Conservation (phyloP, 2,888 invertebrate species). For the Neoitamus cyanurus region DNA sequence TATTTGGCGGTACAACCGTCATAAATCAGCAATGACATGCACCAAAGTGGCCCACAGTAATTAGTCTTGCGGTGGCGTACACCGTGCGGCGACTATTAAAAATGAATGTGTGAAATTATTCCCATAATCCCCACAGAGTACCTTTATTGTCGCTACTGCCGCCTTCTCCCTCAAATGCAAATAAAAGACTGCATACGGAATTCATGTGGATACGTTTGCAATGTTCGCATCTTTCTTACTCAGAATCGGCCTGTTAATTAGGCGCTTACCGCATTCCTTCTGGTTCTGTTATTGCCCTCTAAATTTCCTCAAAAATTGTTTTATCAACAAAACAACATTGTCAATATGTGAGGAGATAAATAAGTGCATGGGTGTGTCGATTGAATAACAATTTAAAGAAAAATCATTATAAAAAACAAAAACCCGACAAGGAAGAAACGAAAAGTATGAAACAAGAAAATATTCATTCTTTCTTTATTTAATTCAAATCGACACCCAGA, state of each 20-base stretch:
- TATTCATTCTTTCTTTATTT: no score
- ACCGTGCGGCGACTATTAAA: neutral
- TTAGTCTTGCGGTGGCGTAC: neutral
- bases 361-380: no score
- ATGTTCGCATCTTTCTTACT: neutral
- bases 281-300: neutral
- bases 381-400: no score
- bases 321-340: no score
- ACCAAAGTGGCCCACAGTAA: neutral
- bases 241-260: neutral
- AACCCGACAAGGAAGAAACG: no score
- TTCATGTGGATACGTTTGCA: neutral
- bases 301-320: no score
- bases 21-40: neutral
- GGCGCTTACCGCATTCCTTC: neutral
- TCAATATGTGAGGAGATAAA: no score
- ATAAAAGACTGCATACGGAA: neutral
- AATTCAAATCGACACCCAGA: no score
- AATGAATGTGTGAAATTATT: neutral
- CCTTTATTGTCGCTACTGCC: neutral
- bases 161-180: neutral
- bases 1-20: neutral
- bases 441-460: no score
- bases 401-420: no score
- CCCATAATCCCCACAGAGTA: neutral